These are phyloP conservation scores for Tupaia tana DNA, from an alignment of 2,113 vertebrate genomes.

Conservation along the genomic window DNA sequence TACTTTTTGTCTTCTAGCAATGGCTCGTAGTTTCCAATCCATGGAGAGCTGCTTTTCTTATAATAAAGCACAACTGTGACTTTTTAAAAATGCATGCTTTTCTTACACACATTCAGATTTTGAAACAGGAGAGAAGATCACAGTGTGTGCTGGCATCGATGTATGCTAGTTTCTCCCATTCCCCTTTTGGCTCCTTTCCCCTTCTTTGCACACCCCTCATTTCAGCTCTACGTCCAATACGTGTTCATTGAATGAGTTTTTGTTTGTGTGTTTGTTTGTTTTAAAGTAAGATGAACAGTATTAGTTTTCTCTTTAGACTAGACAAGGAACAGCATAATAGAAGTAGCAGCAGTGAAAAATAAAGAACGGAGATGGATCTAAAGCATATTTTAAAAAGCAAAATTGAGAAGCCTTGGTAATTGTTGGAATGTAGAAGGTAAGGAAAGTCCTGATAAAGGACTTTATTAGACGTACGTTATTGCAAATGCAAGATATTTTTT, in stretches of 20 bases:
- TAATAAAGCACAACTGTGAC: neutral
- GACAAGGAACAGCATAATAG: neutral
- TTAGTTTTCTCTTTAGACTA: neutral
- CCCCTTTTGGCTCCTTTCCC: neutral
- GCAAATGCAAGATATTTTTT: neutral
- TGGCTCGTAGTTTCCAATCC: neutral
- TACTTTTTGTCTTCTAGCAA: neutral
- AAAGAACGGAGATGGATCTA: neutral
- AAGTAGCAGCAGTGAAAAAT: neutral
- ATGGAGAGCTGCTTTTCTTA: neutral
- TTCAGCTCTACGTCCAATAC: neutral
- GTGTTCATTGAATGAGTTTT: neutral
- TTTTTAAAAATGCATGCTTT: neutral
- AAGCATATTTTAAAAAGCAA: neutral
- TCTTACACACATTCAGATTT: neutral
- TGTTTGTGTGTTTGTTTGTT: too few species aligned
- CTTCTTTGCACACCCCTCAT: neutral
- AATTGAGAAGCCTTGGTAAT: neutral
- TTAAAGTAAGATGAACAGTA: neutral
- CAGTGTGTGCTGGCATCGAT: neutral
- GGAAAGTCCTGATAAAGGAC: neutral
- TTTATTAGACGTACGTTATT: constrained; percentile 10
- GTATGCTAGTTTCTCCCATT: neutral
- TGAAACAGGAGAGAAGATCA: neutral
- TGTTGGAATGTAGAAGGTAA: neutral